Base-by-base conservation (phyloP, 2,888 invertebrate genomes). In the Ptychoptera contaminata region DNA sequence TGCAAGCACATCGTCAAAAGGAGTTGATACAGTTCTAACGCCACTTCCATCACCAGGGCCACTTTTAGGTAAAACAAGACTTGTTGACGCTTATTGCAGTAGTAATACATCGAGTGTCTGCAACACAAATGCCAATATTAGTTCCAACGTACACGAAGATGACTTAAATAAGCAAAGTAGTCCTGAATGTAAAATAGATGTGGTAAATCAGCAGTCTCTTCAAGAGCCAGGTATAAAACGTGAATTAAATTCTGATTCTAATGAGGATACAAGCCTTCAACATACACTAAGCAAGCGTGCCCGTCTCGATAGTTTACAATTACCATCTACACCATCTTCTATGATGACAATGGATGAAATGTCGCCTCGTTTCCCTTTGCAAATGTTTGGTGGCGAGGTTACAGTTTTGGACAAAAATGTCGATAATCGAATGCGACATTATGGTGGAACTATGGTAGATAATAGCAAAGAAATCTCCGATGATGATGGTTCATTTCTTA, bases 31-130 rank as follows among this genome's bases (percentile, higher is more conserved):
- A 16, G 16, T 41, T 2, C 41, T 34, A 41, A 69, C 76, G 37
- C 82, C 84, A 1, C 63, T 84, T 40, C 83, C 83, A 37, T 86
- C 86, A 4, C 87, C 87, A 0, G 87, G 87, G 0, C 87, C 87
- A 1, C 67, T 85, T 49, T 68, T 87, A 16, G 87, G 87, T 6
- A 84, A 82, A 56, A 87, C 87, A 2, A 73, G 85, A 42, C 67
- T 88, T 34, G 81, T 88, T 12, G 86, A 87, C 51, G 65, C 73
- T 10, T 77, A 74, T 46, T 23, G 23, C 23, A 23, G 23, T 23
- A 68, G 67, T 45, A 56, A 57, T 31, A 45, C 44, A 38, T 52
- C 54, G 44, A 55, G 54, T 38, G 55, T 53, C 16, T 54, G 58
- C 2, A 54, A 53, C 39, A 58, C 58, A 1, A 54, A 59, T 2